Percentiles rank a stretch among this genome's conserved stretches.
These are phyloP conservation scores for Dendrocopos noguchii DNA, from an alignment of 2,113 vertebrate species.

Conservation along the genomic window DNA sequence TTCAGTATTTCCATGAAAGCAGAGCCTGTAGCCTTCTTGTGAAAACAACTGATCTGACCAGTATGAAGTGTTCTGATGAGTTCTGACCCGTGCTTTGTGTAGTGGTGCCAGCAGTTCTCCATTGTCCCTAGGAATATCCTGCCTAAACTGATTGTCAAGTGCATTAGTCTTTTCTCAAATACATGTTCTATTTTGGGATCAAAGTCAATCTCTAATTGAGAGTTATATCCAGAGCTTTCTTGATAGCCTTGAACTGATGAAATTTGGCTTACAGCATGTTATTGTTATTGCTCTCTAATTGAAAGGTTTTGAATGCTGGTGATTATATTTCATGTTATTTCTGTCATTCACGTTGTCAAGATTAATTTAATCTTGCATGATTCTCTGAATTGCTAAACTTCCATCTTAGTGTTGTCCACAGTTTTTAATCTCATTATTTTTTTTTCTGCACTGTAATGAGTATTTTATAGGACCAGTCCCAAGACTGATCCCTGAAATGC, in stretches of 20 bases:
- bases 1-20: not conserved
- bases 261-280: not conserved
- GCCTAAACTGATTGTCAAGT: not conserved
- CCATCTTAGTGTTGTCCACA: not conserved
- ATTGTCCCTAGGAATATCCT: not conserved
- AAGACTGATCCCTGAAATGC: not conserved
- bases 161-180: not conserved
- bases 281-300: not conserved
- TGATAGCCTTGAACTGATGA: not conserved
- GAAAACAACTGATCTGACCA: not conserved
- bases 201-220: not conserved
- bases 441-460: not conserved
- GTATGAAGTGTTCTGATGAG: not conserved
- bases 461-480: not conserved
- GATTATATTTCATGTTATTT: constrained; percentile 1
- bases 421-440: not conserved
- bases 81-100: not conserved
- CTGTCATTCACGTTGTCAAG: not conserved
- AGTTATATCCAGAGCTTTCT: not conserved
- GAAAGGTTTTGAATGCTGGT: not conserved
- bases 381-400: not conserved
- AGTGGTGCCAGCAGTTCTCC: not conserved
- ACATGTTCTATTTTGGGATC: not conserved
- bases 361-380: not conserved
- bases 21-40: not conserved